Conservation (phyloP, 2,113 vertebrate species). For the Burhinus oedicnemus region DNA sequence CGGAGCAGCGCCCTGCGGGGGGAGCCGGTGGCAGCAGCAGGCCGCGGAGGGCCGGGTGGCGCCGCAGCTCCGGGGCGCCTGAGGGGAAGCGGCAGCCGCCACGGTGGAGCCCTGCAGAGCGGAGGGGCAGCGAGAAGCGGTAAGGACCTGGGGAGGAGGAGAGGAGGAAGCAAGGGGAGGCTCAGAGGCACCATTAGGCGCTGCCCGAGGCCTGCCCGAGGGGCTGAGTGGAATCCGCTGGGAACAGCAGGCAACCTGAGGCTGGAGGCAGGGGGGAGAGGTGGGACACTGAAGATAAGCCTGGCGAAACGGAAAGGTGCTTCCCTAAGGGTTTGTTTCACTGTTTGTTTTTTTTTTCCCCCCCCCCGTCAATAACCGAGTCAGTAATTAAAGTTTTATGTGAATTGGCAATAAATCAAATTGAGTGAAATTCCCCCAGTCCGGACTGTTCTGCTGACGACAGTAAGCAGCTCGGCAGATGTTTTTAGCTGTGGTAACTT, state of each 20-base stretch:
- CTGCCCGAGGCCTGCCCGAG: not conserved
- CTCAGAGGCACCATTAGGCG: accelerated
- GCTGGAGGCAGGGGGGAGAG: not conserved
- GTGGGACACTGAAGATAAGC: not conserved
- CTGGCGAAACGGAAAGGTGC: accelerated
- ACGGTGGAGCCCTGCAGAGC: accelerated
- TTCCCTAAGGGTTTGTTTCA: not conserved
- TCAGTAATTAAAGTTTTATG: not conserved
- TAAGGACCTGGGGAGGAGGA: too few relatives aligned
- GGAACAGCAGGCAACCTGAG: accelerated
- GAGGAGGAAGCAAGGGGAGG: accelerated
- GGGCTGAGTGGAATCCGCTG: not conserved
- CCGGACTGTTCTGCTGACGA: not conserved
- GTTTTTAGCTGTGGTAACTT: not conserved
- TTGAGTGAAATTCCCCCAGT: not conserved
- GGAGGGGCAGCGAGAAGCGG: accelerated
- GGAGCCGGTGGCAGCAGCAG: not conserved
- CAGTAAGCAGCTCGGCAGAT: not conserved
- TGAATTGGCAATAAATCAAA: not conserved
- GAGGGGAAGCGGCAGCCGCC: accelerated
- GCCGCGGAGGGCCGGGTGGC: not conserved
- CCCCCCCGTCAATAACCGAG: not conserved
- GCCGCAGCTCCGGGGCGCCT: accelerated
- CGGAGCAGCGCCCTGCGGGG: not conserved
- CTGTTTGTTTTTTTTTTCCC: too few relatives aligned